Conservation (phyloP, 1,140 invertebrate genomes). For the Vanessa atalanta region DNA sequence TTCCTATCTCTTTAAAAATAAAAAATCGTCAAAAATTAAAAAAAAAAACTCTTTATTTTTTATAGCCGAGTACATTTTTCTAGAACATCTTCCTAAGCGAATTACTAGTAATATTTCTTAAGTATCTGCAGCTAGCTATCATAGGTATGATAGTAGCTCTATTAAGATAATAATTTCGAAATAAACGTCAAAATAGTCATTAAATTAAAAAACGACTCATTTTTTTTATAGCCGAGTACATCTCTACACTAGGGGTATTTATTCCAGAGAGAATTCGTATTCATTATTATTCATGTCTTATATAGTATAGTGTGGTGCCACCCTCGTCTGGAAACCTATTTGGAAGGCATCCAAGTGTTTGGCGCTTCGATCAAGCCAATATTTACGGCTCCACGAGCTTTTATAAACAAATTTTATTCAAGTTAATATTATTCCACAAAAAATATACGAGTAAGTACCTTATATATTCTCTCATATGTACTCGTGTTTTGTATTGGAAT, state of each 20-base stretch:
- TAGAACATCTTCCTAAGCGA: no score
- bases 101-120: no score
- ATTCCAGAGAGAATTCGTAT: slow-evolving; percentile 1
- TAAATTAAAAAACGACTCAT: not conserved
- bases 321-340: slow-evolving; percentile 37
- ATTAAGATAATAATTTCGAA: not conserved
- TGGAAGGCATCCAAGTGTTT: slow-evolving; percentile 43
- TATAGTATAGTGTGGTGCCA: slow-evolving; percentile 9
- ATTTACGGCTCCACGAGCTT: slow-evolving; percentile 35
- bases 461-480: not conserved
- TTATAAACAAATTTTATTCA: slow-evolving; percentile 42
- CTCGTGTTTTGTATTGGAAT: no score
- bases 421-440: slow-evolving; percentile 15
- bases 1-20: no score
- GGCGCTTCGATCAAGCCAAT: slow-evolving; percentile 44
- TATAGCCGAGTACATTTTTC: no score
- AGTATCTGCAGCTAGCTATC: no score
- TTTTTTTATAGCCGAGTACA: not conserved
- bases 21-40: no score
- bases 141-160: no score
- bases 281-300: not conserved
- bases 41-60: no score
- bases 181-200: not conserved
- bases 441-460: not conserved
- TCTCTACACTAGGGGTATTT: not conserved